Base-by-base conservation (phyloP, 2,113 vertebrate genomes). In the Corydoras sp. region DNA sequence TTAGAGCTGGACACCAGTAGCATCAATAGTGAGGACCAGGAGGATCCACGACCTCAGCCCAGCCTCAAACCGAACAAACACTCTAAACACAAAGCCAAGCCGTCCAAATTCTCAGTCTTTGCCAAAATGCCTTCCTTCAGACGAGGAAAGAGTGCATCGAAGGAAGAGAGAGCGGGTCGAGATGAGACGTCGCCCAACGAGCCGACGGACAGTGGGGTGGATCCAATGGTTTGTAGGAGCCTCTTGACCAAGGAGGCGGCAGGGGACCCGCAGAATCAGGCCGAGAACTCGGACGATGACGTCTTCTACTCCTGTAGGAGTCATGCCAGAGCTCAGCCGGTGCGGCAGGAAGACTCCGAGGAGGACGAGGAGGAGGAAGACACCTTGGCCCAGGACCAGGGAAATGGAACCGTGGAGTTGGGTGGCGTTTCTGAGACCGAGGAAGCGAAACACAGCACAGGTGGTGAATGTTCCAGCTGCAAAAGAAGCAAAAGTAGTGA, bases 41-140 rank as follows among this genome's bases (percentile, higher is more conserved):
- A 89, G 43, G 83, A 89, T 29, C 83, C 15, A 58, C 58, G 72
- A 1, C 66, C 74, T 51, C 68, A 73, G 10, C 2, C 48, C 63
- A 76, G 81, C 35, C 84, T 77, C 58, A 86, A 79, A 43, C 63
- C 84, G 43, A 72, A 81, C 30, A 91, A 87, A 81, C 43, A 80
- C 55, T 54, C 65, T 8, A 90, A 81, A 74, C 88, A 69, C 76
- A 89, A 81, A 53, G 65, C 12, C 15, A 74, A 73, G 81, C 31
- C 79, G 11, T 86, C 85, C 1, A 88, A 82, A 74, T 86, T 87
- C 77, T 86, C 83, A 7, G 81, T 86, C 2, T 91, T 91, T 75
- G 81, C 88, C 62, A 91, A 91, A 83, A 90, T 90, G 76, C 83
- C 90, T 5, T 88, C 90, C 13, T 87, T 92, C 76, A 88, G 81